A percentile compares a stretch with the other conserved stretches of the same genome.
phyloP scores from a whole-genome alignment of 2,888 invertebrate species.

The Apamea sordens region DNA sequence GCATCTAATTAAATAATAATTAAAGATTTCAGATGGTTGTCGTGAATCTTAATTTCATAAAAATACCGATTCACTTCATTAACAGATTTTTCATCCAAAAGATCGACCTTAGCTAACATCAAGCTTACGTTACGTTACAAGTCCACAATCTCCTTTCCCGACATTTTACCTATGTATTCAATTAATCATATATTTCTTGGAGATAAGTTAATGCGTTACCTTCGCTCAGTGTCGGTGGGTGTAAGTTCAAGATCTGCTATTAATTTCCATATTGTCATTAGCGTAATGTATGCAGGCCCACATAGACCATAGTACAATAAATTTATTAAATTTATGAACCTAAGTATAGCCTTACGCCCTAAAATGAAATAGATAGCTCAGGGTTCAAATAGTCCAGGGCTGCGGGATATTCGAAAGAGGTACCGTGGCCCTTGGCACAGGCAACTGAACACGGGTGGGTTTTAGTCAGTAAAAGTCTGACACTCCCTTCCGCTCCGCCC shows the following conservation, averaged over 20 bases:
- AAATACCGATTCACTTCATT: background rate
- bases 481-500: too few species aligned
- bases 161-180: background rate
- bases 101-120: background rate
- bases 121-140: background rate
- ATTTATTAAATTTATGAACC: slow-evolving; percentile 3
- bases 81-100: background rate
- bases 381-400: too few species aligned
- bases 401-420: too few species aligned
- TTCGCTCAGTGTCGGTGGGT: slow-evolving; percentile 48
- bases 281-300: slow-evolving; percentile 54
- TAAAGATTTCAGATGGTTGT: background rate
- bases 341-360: background rate
- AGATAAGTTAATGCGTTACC: slow-evolving; percentile 37
- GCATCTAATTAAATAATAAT: background rate
- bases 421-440: too few species aligned
- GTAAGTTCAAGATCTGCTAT: slow-evolving; percentile 56
- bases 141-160: background rate
- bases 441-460: too few species aligned
- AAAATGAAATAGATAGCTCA: background rate
- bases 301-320: background rate
- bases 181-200: slow-evolving; percentile 8
- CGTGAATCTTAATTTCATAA: background rate
- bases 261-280: slow-evolving; percentile 42
- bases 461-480: too few species aligned